Evolutionary conservation across 2,888 invertebrate species (phyloP), one percentile per base, ranked within the genome.

Genomic region (Colletes collaris): DNA sequence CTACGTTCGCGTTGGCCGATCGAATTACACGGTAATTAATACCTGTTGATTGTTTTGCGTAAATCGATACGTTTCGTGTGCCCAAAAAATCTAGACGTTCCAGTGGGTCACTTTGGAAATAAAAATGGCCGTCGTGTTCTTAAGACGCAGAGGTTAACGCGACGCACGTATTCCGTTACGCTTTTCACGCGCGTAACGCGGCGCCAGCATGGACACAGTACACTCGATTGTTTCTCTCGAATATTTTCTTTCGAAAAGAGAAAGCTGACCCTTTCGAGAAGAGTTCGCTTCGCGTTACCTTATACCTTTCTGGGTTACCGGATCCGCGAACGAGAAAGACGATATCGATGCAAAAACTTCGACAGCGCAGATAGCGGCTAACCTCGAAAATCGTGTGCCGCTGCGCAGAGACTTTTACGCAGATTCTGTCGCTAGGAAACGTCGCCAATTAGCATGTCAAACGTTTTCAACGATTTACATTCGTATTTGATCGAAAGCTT

Each of bases 281-380:
- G 77, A 67, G 46, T 52, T 73, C 63, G 27, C 60, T 50, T 52
- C 50, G 62, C 62, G 88, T 83, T 80, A 88, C 79, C 72, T 78
- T 86, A 87, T 79, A 88, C 84, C 73, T 73, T 75, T 70, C 50
- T 79, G 77, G 81, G 85, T 85, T 81, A 88, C 81, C 79, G 82
- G 85, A 88, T 87, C 82, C 75, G 64, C 69, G 81, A 82, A 74
- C 73, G 49, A 71, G 84, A 84, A 85, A 87, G 84, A 80, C 44
- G 86, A 87, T 81, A 85, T 79, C 77, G 72, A 65, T 49, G 73
- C 52, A 74, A 80, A 80, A 79, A 58, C 55, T 56, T 60, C 52
- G 58, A 3, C 76, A 71, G 60, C 59, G 64, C 16, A 52, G 56
- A 70, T 63, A 84, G 50, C 40, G 52, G 49, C 19, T 49, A 52